phyloP scores from a whole-genome alignment of 1,140 invertebrate genomes.

The Eriocheir sinensis region DNA sequence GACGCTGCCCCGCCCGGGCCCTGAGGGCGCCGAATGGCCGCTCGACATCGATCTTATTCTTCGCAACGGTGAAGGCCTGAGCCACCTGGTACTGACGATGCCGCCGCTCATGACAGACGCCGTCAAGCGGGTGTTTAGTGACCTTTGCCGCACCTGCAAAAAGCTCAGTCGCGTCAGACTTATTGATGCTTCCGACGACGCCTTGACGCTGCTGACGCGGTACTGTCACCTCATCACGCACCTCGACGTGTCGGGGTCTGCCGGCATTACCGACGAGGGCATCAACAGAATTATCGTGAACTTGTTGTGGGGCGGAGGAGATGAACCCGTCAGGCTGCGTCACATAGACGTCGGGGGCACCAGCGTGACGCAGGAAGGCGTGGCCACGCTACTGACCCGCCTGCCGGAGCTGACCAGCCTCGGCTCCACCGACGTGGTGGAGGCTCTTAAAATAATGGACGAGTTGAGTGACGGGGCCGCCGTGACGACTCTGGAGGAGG shows the following conservation, averaged over 20 bases:
- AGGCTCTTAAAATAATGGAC: constrained; percentile 72
- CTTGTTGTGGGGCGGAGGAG: constrained; percentile 68
- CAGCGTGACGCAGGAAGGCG: constrained; percentile 77
- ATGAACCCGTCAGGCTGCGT: constrained; percentile 60
- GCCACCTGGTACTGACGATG: constrained; percentile 72
- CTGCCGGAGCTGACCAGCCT: constrained; percentile 72
- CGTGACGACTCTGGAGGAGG: constrained; percentile 69
- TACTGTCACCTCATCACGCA: constrained; percentile 67
- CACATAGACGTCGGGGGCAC: constrained; percentile 76
- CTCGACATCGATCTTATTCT: constrained; percentile 76
- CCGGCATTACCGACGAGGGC: constrained; percentile 77
- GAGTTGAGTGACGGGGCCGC: constrained; percentile 56
- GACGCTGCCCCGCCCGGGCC: constrained; percentile 66
- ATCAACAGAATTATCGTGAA: constrained; percentile 73
- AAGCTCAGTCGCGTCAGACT: constrained; percentile 63
- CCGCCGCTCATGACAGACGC: constrained; percentile 68
- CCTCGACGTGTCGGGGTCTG: constrained; percentile 76
- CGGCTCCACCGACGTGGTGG: constrained; percentile 70
- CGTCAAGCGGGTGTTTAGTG: constrained; percentile 73
- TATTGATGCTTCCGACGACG: constrained; percentile 75
- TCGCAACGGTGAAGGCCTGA: constrained; percentile 71
- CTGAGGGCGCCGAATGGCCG: constrained; percentile 65
- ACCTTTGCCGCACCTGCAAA: constrained; percentile 76
- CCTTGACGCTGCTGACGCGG: constrained; percentile 72
- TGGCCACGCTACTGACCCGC: constrained; percentile 63